Percentiles rank a stretch among this genome's conserved stretches.
Conservation (phyloP, 30 jellyfish, hydroid and myxozoan species). For the Aurelia coerulea region DNA sequence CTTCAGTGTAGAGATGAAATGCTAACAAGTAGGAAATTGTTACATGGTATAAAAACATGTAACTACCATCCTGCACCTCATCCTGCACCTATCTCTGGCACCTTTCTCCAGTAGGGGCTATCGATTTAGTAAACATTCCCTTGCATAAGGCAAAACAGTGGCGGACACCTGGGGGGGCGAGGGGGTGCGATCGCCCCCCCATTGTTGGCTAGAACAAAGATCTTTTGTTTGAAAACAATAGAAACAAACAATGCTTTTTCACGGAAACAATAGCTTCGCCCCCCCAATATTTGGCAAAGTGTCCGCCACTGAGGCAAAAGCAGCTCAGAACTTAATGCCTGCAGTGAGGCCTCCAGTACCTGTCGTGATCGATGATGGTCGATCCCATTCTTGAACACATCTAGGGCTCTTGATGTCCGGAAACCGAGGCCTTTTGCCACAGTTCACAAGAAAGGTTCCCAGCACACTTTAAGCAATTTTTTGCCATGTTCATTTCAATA, state of each 20-base stretch:
- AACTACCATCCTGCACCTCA: not conserved
- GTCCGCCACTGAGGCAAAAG: too few species aligned
- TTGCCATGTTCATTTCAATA: conserved; percentile 7
- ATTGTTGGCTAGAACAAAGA: too few species aligned
- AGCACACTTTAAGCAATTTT: not conserved
- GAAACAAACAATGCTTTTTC: too few species aligned
- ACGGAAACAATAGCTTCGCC: too few species aligned
- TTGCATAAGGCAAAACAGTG: not conserved
- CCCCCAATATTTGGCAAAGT: too few species aligned
- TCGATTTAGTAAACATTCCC: not conserved
- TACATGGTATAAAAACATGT: not conserved
- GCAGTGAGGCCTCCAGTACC: not conserved
- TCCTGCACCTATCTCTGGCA: not conserved
- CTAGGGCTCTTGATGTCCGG: not conserved
- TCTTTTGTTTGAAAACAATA: too few species aligned
- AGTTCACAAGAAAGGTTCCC: not conserved
- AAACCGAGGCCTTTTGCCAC: not conserved
- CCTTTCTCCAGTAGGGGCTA: not conserved
- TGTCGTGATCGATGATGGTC: not conserved
- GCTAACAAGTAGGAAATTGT: not conserved
- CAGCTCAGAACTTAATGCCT: not conserved
- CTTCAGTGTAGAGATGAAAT: not conserved
- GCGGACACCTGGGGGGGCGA: too few species aligned
- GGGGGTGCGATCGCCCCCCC: too few species aligned
- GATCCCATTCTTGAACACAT: not conserved